Base-by-base conservation (phyloP, 2,888 invertebrate species). In the Callyntrura sp. region DNA sequence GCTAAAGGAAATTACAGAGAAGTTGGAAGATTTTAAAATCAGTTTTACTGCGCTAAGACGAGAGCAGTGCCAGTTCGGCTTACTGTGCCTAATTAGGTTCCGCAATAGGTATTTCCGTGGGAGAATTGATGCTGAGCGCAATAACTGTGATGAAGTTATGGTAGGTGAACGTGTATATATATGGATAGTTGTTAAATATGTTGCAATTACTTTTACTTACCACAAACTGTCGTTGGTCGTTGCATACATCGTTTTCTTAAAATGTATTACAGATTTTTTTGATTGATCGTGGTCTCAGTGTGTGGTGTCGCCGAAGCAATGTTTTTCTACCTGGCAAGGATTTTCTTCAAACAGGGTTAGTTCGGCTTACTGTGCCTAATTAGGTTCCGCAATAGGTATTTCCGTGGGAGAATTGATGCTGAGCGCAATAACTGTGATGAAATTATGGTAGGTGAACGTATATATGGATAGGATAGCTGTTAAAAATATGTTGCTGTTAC, bases 201-300 rank as follows among this genome's bases (percentile, higher is more conserved):
- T n/a, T n/a, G n/a, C n/a, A n/a, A n/a, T n/a, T n/a, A n/a, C n/a
- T n/a, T n/a, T n/a, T n/a, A n/a, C n/a, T n/a, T n/a, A n/a, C n/a
- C n/a, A n/a, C 23, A 60, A 20, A 6, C 23, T 60, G 60, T 2
- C 5, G 3, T 82, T n/a, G n/a, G n/a, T n/a, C n/a, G 35, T n/a
- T 35, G n/a, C n/a, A n/a, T n/a, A n/a, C n/a, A 28, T 25, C 45
- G 0, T 78, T 35, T 55, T 83, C 51, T 79, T 85, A 43, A 86
- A 88, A 45, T 76, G 88, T 70, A 73, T 94, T 94, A 45, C 94
- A 97, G 96, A 96, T 98, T 4, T 95, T 96, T 82, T 98, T 97
- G 94, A 96, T 98, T 81, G 98, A 98, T 95, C 97, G 96, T 94
- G 98, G 98, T 17, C 96, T 96, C 93, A 95, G 94, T 20, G 95